Conservation (phyloP, 2,113 vertebrate species). For the Blennius ocellaris region DNA sequence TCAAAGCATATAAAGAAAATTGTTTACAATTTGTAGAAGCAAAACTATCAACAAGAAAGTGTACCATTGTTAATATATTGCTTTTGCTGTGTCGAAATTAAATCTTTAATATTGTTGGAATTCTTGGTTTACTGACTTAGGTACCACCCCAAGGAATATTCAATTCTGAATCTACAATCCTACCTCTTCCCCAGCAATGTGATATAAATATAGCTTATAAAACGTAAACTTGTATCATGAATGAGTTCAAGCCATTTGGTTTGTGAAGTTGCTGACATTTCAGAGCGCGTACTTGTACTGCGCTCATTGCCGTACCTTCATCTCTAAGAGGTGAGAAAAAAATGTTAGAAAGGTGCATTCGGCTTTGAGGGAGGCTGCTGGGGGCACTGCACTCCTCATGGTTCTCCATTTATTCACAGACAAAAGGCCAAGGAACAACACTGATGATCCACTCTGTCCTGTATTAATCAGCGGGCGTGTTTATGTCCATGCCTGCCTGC, state of each 20-base stretch:
- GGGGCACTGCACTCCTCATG: conserved; percentile 23
- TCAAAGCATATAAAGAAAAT: no score
- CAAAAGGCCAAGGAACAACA: conserved; percentile 66
- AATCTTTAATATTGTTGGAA: no score
- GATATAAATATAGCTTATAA: no score
- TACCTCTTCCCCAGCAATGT: no score
- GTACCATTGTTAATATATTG: no score
- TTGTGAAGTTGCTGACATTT: conserved; percentile 19
- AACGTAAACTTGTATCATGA: not conserved
- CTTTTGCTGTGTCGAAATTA: no score
- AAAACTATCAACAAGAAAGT: no score
- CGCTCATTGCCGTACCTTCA: conserved; percentile 2
- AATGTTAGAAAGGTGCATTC: conserved; percentile 39
- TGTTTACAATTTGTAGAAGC: no score
- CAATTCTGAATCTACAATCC: no score
- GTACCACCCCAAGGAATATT: no score
- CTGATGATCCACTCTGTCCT: conserved; percentile 56
- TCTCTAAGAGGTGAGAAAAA: conserved; percentile 38
- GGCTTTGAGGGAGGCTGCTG: conserved; percentile 27
- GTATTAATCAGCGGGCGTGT: conserved; percentile 64
- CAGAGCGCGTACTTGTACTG: conserved; percentile 24
- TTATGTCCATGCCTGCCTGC: conserved; percentile 50
- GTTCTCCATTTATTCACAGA: conserved; percentile 58
- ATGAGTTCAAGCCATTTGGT: not conserved
- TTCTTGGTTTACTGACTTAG: no score